Evolutionary conservation across 2,113 vertebrate genomes (phyloP).

Genomic region (Mormyrus iriodes): DNA sequence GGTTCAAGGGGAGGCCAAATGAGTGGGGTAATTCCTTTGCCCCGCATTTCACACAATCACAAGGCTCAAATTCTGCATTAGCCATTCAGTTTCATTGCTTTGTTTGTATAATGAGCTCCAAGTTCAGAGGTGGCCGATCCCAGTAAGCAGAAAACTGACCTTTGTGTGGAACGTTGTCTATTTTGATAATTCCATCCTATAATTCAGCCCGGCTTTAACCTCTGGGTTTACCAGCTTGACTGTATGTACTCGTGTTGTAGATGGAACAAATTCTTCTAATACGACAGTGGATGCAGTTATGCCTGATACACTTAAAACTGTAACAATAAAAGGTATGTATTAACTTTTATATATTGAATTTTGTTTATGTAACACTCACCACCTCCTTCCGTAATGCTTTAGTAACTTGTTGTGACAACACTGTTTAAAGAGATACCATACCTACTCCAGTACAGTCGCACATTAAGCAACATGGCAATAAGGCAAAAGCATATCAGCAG

Average conservation of each 20-base stretch:
- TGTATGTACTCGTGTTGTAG: not conserved
- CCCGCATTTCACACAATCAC: not conserved
- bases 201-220: not conserved
- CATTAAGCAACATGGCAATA: not conserved
- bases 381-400: not conserved
- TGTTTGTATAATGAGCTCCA: not conserved
- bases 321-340: not conserved
- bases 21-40: not conserved
- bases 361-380: not conserved
- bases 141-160: not conserved
- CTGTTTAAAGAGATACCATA: not conserved
- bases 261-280: not conserved
- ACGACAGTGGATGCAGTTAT: not conserved
- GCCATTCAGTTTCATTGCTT: not conserved
- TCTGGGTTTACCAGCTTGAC: not conserved
- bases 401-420: not conserved
- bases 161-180: not conserved
- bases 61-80: not conserved
- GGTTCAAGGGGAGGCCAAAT: not conserved
- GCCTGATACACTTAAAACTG: not conserved
- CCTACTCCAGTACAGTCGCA: not conserved
- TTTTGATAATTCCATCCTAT: not conserved
- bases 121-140: not conserved
- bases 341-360: not conserved
- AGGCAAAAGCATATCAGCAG: not conserved